phyloP scores from a whole-genome alignment of 92 coral and sea anemone species.

The Heliopora coerulea region DNA sequence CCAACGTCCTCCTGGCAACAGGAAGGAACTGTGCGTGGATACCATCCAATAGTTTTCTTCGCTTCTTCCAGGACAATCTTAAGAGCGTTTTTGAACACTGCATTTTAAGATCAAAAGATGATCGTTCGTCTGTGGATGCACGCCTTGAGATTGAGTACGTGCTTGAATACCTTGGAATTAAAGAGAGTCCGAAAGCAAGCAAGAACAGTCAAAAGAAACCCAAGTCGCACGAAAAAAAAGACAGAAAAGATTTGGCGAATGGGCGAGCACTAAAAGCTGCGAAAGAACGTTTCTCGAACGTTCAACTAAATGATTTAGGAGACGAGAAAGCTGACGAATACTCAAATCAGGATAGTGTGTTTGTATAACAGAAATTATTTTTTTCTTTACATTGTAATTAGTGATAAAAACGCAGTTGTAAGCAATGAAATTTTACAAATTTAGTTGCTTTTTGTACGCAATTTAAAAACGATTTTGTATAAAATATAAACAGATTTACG shows the following conservation, averaged over 20 bases:
- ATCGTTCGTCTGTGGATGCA: conserved; percentile 13
- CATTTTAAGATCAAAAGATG: conserved; percentile 4
- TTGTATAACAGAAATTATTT: conserved; percentile 5
- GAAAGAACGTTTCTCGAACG: conserved; percentile 31
- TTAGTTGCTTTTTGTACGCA: too few relatives aligned
- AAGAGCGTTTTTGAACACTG: conserved; percentile 12
- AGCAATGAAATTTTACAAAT: too few relatives aligned
- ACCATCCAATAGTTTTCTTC: conserved; percentile 34
- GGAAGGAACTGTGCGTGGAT: conserved; percentile 41
- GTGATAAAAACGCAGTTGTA: too few relatives aligned
- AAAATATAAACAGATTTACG: too few relatives aligned
- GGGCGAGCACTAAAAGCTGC: conserved; percentile 17
- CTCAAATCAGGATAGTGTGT: conserved; percentile 14
- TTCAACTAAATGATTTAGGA: conserved; percentile 18
- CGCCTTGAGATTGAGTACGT: conserved; percentile 24
- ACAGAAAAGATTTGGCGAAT: not conserved
- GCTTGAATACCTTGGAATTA: conserved; percentile 28
- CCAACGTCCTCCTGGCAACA: conserved; percentile 19
- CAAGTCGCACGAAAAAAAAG: not conserved
- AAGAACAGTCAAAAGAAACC: not conserved
- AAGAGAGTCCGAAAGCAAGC: not conserved
- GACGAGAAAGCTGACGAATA: not conserved
- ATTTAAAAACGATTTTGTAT: too few relatives aligned
- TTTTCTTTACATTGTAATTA: not conserved
- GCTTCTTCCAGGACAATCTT: conserved; percentile 22